Percentiles rank a stretch among this genome's conserved stretches.
phyloP scores from a whole-genome alignment of 1,140 invertebrate genomes.

The Caenorhabditis tropicalis region DNA sequence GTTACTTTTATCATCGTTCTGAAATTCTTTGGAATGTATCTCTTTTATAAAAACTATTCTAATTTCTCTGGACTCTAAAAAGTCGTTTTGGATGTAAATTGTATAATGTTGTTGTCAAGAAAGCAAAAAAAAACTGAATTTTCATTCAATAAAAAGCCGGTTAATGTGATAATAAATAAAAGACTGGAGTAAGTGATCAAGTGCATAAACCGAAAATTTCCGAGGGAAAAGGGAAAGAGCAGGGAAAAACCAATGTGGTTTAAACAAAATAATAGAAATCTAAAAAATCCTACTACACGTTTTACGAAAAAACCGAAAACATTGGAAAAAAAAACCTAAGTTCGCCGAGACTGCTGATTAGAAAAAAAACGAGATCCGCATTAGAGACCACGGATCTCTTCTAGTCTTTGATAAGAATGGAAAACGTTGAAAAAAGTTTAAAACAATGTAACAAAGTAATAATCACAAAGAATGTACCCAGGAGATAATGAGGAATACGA shows the following conservation, averaged over 20 bases:
- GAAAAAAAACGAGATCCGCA: slow-evolving; percentile 12
- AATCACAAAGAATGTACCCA: slow-evolving; percentile 26
- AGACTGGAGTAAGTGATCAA: neutral
- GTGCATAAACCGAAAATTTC: no score
- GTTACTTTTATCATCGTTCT: neutral
- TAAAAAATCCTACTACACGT: neutral
- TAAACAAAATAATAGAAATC: neutral
- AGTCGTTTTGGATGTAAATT: no score
- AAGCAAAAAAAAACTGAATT: no score
- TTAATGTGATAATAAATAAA: neutral
- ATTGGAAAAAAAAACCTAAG: no score
- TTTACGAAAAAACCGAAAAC: no score
- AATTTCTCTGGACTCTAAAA: no score
- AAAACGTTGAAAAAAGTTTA: neutral
- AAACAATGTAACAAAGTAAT: neutral
- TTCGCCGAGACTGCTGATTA: no score
- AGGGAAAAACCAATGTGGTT: neutral
- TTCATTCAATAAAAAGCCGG: neutral
- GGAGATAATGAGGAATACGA: neutral
- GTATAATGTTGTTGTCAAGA: no score
- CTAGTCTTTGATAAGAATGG: neutral
- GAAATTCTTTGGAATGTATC: no score
- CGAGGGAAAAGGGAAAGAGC: neutral
- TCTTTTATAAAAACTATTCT: no score
- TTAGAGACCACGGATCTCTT: neutral